Percentiles rank a stretch among this genome's conserved stretches.
These are phyloP conservation scores for Anthonomus grandis DNA, from an alignment of 1,140 invertebrate genomes.

Conservation along the genomic window DNA sequence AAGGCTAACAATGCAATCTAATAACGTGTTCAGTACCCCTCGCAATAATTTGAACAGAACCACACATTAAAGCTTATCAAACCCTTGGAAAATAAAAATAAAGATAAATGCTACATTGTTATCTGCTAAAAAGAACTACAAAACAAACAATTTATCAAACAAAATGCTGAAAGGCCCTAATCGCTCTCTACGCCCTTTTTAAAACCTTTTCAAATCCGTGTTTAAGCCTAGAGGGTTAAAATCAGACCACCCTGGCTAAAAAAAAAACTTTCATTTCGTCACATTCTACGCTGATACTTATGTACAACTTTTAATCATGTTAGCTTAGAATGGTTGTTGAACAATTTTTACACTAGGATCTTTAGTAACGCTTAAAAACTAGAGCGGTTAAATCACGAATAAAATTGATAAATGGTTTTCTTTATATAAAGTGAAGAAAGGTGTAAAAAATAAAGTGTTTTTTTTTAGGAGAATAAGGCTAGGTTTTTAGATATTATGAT, in stretches of 20 bases:
- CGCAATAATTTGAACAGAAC: too few species aligned
- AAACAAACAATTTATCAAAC: slow-evolving; percentile 25
- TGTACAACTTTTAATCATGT: background rate
- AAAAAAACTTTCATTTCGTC: background rate
- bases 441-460: too few species aligned
- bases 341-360: background rate
- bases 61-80: too few species aligned
- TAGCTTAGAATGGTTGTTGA: background rate
- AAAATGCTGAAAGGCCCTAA: slow-evolving; percentile 22
- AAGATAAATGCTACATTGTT: slow-evolving; percentile 15
- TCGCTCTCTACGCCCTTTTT: slow-evolving; percentile 23
- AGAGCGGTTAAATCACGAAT: slow-evolving; percentile 11
- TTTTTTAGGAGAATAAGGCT: too few species aligned
- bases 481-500: too few species aligned
- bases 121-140: slow-evolving; percentile 17
- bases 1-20: too few species aligned
- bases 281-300: slow-evolving; percentile 4
- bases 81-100: too few species aligned
- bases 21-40: too few species aligned
- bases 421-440: slow-evolving; percentile 16
- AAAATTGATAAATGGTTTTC: slow-evolving; percentile 21
- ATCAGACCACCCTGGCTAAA: slow-evolving; percentile 22
- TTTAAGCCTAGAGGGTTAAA: slow-evolving; percentile 19
- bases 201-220: slow-evolving; percentile 17
- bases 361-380: slow-evolving; percentile 12